Conservation (phyloP, 2,113 vertebrate genomes). For the Buteo buteo region DNA sequence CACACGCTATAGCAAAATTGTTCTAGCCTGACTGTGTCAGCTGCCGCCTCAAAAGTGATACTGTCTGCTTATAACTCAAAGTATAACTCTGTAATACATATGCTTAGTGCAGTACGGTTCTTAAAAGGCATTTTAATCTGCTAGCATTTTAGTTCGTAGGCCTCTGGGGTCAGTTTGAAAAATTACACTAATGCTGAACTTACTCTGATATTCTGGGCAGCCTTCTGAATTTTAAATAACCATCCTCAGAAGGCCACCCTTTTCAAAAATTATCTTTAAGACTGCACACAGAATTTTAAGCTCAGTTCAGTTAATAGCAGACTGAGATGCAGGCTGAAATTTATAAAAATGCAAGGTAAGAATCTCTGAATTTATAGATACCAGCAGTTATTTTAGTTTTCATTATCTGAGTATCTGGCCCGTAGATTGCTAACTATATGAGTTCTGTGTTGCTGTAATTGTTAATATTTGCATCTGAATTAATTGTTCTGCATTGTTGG, state of each 20-base stretch:
- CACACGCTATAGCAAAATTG: neutral
- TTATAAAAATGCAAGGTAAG: neutral
- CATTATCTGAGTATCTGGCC: neutral
- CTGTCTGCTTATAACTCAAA: neutral
- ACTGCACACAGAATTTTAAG: slow-evolving; percentile 26
- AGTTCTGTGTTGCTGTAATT: neutral
- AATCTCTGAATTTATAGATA: neutral
- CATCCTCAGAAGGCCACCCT: slow-evolving; percentile 22
- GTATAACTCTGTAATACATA: neutral
- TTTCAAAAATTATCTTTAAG: slow-evolving; percentile 49
- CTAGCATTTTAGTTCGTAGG: slow-evolving; percentile 31
- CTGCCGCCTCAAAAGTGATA: neutral
- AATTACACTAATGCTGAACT: slow-evolving; percentile 38
- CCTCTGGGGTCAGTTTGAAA: slow-evolving; percentile 48
- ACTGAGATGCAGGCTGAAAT: neutral
- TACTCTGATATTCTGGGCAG: slow-evolving; percentile 48
- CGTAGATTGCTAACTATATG: neutral
- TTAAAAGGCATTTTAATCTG: slow-evolving; percentile 52
- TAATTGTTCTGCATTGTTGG: neutral
- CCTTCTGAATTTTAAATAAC: slow-evolving; percentile 49
- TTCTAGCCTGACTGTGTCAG: neutral
- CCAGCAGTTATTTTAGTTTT: neutral
- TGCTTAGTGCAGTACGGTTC: neutral
- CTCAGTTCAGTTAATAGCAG: neutral
- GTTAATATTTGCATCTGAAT: neutral